These are phyloP conservation scores for Nasonia vitripennis DNA, from an alignment of 1,140 invertebrate genomes.

Conservation along the genomic window DNA sequence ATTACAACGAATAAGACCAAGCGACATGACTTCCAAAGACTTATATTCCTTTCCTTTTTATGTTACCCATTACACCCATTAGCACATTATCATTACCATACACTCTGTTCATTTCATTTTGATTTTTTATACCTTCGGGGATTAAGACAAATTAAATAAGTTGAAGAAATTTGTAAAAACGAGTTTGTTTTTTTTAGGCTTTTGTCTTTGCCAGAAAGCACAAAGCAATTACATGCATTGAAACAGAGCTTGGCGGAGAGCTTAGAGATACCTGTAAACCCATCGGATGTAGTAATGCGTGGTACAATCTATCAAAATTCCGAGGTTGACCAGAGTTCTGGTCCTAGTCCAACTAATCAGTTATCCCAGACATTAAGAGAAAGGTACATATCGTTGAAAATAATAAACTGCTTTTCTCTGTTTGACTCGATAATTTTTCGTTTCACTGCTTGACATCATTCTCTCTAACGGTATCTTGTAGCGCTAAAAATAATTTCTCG, in stretches of 20 bases:
- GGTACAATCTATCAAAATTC: slow-evolving; percentile 69
- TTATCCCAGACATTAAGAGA: slow-evolving; percentile 69
- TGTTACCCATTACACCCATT: neutral
- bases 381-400: slow-evolving; percentile 61
- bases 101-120: neutral
- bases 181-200: slow-evolving; percentile 61
- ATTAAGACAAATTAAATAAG: neutral
- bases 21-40: neutral
- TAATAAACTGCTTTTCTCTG: neutral
- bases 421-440: neutral
- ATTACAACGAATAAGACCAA: neutral
- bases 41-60: neutral
- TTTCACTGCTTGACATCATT: neutral
- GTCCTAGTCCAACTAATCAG: slow-evolving; percentile 63
- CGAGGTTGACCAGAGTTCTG: slow-evolving; percentile 66
- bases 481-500: neutral
- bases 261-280: slow-evolving; percentile 68
- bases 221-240: slow-evolving; percentile 66
- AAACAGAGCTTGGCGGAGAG: slow-evolving; percentile 62
- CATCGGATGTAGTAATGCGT: slow-evolving; percentile 68
- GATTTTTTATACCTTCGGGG: neutral
- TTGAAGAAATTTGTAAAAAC: slow-evolving; percentile 22
- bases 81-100: neutral
- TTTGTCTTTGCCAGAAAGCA: slow-evolving; percentile 67
- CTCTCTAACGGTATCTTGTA: neutral